Evolutionary conservation across 2,797 vertebrate genomes (phyloP).

Genomic region (Falco peregrinus): DNA sequence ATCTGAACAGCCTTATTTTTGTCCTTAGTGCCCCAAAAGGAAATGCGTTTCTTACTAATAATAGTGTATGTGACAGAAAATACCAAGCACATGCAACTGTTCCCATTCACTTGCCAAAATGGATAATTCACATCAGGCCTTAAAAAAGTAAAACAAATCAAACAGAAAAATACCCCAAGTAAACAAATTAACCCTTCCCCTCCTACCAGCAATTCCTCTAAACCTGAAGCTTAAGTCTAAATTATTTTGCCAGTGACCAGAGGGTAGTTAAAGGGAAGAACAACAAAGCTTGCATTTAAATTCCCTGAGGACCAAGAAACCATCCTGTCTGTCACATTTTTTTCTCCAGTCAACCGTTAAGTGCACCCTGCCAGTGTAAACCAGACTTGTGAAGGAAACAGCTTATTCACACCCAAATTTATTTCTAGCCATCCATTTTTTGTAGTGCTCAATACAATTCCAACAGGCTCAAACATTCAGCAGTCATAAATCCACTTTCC

Average conservation of each 20-base stretch:
- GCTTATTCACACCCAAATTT: slow-evolving; percentile 31
- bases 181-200: slow-evolving; percentile 59
- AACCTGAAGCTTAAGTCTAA: neutral
- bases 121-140: slow-evolving; percentile 54
- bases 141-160: slow-evolving; percentile 49
- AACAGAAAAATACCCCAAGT: slow-evolving; percentile 15
- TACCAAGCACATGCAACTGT: slow-evolving; percentile 66
- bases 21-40: slow-evolving; percentile 72
- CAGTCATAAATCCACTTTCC: slow-evolving; percentile 1
- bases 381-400: slow-evolving; percentile 34
- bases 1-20: slow-evolving; percentile 76
- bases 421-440: neutral
- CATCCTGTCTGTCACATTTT: slow-evolving; percentile 27
- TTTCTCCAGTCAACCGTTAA: neutral
- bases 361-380: slow-evolving; percentile 4
- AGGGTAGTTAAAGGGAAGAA: neutral
- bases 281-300: neutral
- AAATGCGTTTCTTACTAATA: slow-evolving; percentile 78
- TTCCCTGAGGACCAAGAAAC: slow-evolving; percentile 6
- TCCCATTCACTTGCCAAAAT: slow-evolving; percentile 70
- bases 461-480: neutral
- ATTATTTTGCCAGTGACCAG: neutral
- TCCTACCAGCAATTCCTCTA: neutral
- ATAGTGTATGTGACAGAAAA: slow-evolving; percentile 72
- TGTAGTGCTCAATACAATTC: neutral